Percentiles rank a stretch among this genome's conserved stretches.
These are phyloP conservation scores for Adoxophyes honmai DNA, from an alignment of 1,140 invertebrate genomes.

Conservation along the genomic window DNA sequence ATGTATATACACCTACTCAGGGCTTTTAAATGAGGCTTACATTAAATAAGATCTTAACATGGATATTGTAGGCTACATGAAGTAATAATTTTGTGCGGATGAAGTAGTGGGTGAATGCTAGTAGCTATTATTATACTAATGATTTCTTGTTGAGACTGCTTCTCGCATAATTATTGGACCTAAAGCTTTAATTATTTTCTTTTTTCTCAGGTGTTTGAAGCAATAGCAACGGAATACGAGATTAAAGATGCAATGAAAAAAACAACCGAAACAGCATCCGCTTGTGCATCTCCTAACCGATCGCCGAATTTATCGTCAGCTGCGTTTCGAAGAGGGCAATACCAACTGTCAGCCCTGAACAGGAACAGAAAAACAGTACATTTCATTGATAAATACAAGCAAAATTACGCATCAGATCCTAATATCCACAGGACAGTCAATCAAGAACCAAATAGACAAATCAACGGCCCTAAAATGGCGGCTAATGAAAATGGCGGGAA, in stretches of 20 bases:
- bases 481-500: constrained; percentile 24
- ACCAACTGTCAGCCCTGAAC: constrained; percentile 58
- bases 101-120: no score
- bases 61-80: no score
- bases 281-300: constrained; percentile 43
- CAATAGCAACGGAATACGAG: constrained; percentile 66
- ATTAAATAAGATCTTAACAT: no score
- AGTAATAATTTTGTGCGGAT: no score
- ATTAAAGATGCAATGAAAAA: constrained; percentile 43
- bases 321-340: constrained; percentile 46
- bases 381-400: constrained; percentile 39
- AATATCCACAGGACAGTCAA: constrained; percentile 42
- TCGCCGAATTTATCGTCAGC: constrained; percentile 52
- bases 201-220: constrained; percentile 60
- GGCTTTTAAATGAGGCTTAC: no score
- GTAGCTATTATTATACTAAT: no score
- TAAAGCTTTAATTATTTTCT: background rate
- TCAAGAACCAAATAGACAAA: constrained; percentile 18
- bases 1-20: no score
- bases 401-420: constrained; percentile 47
- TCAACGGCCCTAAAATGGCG: constrained; percentile 24
- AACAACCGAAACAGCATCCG: constrained; percentile 38
- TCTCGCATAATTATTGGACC: no score
- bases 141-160: no score
- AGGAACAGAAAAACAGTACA: constrained; percentile 39